Base-by-base conservation (phyloP, 2,888 invertebrate genomes). In the Micoletzkya japonica region DNA sequence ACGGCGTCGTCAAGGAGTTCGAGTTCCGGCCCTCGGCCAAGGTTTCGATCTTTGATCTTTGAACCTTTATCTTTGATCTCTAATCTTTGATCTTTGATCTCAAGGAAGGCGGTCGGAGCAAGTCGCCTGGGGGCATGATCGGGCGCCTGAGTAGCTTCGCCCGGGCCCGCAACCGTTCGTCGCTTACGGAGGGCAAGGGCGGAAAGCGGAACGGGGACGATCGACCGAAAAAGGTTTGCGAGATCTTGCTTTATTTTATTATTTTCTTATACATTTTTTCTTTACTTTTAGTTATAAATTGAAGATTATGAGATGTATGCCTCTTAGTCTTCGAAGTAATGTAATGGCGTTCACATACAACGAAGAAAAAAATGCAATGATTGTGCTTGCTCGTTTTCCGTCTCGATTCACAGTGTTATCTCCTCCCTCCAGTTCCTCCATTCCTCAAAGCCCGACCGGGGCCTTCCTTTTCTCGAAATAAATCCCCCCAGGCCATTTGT, bases 61-160 rank as follows among this genome's bases (percentile, higher is more conserved):
- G 4, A 32, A 6, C n/a, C 37, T 30, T 2, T 2, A 2, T 10
- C 24, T 52, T 6, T 52, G 61, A 64, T 30, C 63, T 36, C 26
- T 36, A 56, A 54, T 63, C 28, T 58, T 57, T 49, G 58, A 57
- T 49, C 54, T 6, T n/a, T 68, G 52, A 0, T 63, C 37, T 20
- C 26, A 73, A 76, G 70, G 74, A 76, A 58, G 70, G 63, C 24
- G 28, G 50, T 52, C 75, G 85, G n/a, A 77, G 79, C 64, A 85
- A 85, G 67, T 83, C 82, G 64, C 85, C 85, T 30, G 81, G 82
- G 24, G 81, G 82, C n/a, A 73, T 85, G 68, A 79, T 85, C 49
- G 82, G 82, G 0, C 63, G 82, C 54, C 72, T 85, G 32, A 74
- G 78, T 50, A 80, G 75, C 49, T 84, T 85, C 69, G 82, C 83